Conservation (phyloP, 2,888 invertebrate genomes). For the Brassicogethes aeneus region DNA sequence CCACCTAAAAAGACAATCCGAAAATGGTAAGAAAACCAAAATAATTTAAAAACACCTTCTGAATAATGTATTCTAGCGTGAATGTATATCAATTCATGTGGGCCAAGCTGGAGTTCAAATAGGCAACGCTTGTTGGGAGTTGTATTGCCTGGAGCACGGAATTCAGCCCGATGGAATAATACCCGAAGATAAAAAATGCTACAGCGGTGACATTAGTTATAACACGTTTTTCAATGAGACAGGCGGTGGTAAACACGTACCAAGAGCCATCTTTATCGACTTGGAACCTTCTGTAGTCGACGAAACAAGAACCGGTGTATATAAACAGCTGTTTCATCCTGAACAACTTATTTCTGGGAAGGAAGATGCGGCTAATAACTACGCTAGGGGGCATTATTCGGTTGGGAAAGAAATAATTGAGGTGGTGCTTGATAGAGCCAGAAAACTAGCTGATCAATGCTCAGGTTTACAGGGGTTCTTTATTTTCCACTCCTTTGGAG, state of each 20-base stretch:
- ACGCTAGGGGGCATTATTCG: slow-evolving; percentile 71
- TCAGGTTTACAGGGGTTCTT: slow-evolving; percentile 54
- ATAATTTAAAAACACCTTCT: too few relatives aligned
- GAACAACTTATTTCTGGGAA: slow-evolving; percentile 68
- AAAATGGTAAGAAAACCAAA: too few relatives aligned
- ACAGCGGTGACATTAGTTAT: slow-evolving; percentile 33
- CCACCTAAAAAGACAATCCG: too few relatives aligned
- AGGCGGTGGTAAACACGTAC: slow-evolving; percentile 65
- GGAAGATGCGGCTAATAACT: slow-evolving; percentile 82
- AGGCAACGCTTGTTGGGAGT: slow-evolving; percentile 69
- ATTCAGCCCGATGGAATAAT: slow-evolving; percentile 58
- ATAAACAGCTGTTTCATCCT: slow-evolving; percentile 59
- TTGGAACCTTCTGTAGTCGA: slow-evolving; percentile 83
- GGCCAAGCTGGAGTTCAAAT: slow-evolving; percentile 74
- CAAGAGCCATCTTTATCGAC: slow-evolving; percentile 76
- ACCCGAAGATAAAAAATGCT: slow-evolving; percentile 22
- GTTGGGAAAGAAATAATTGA: slow-evolving; percentile 71
- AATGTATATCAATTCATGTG: slow-evolving; percentile 59
- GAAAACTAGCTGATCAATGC: slow-evolving; percentile 57
- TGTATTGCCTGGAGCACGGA: slow-evolving; percentile 69
- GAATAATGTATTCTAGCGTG: slow-evolving; percentile 1
- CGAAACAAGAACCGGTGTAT: slow-evolving; percentile 32
- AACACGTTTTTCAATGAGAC: slow-evolving; percentile 51
- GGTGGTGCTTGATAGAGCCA: slow-evolving; percentile 59
- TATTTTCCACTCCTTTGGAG: slow-evolving; percentile 60